Base-by-base conservation (phyloP, 2,888 invertebrate species). In the Holacanthella duospinosa region DNA sequence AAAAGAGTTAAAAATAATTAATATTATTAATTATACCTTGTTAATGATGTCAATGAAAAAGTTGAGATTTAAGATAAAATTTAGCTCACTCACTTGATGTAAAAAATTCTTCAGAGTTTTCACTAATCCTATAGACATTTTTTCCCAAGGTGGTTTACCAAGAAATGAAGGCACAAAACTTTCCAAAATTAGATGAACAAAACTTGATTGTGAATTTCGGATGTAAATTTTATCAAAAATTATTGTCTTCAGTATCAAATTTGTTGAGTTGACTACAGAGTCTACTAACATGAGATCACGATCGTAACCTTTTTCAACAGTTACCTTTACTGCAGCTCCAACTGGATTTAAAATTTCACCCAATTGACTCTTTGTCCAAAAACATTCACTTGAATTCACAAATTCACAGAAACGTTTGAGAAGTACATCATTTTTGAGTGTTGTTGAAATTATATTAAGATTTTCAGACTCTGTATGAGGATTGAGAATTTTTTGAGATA, bases 71-170 rank as follows among this genome's bases (percentile, higher is more conserved):
- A n/a, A n/a, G n/a, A n/a, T 16, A 36, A 36, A 36, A 16, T 36
- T 36, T 9, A 36, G 6, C 16, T 36, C 6, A 36, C 6, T 21
- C 4, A 48, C 48, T 21, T 48, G 48, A 4, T 9, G 48, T 48
- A 48, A 21, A 9, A 21, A 9, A 9, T 9, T 48, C 16, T 4
- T 21, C n/a, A 48, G 21, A 48, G n/a, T 21, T 21, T 48, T 48
- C 16, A 48, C 48, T 4, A 48, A 21, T 4, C 19, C 48, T 9
- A 21, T 9, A 9, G 59, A 43, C 36, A 59, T 6, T 48, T 59
- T 59, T 48, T 59, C 59, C 59, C 59, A 59, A 26, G 59, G 59
- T 16, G 59, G 59, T 59, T 59, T 59, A 4, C 59, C 59, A 6
- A 59, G 36, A 44, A 59, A 59, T n/a, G 19, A 25, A 9, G 59